A percentile compares a stretch with the other conserved stretches of the same genome.
Conservation (phyloP, 2,797 vertebrate species). For the Eulemur coronatus region DNA sequence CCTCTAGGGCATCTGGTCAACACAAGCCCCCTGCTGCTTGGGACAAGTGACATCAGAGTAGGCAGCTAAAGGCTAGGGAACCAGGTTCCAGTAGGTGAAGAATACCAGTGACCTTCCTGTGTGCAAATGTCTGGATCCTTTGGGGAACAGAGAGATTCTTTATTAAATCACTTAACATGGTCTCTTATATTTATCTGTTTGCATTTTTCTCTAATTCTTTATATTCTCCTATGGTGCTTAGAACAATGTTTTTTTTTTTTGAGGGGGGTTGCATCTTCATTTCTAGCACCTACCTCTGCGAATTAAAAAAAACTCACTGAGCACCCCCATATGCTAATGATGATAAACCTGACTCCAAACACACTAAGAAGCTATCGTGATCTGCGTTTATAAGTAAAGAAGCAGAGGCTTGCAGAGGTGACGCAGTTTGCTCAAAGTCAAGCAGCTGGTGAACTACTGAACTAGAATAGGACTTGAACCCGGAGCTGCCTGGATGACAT, state of each 20-base stretch:
- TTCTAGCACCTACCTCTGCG: background rate
- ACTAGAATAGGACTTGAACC: background rate
- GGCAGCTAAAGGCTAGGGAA: background rate
- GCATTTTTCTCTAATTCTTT: background rate
- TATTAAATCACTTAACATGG: background rate
- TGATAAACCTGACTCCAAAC: background rate
- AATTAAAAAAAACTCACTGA: background rate
- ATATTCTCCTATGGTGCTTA: background rate
- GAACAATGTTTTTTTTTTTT: background rate
- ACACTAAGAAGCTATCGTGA: background rate
- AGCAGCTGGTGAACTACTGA: background rate
- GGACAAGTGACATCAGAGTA: background rate
- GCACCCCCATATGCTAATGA: background rate
- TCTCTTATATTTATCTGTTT: background rate
- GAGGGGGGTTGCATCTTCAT: background rate
- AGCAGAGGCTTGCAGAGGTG: background rate
- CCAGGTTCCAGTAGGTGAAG: constrained; percentile 29
- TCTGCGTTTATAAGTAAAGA: background rate
- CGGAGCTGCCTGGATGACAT: background rate
- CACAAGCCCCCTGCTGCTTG: background rate
- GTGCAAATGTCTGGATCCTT: background rate
- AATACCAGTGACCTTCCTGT: background rate
- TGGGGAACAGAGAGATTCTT: background rate
- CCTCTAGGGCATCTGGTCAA: background rate
- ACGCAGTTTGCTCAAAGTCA: background rate